Base-by-base conservation (phyloP, 1,140 invertebrate genomes). In the Dreissena polymorpha region DNA sequence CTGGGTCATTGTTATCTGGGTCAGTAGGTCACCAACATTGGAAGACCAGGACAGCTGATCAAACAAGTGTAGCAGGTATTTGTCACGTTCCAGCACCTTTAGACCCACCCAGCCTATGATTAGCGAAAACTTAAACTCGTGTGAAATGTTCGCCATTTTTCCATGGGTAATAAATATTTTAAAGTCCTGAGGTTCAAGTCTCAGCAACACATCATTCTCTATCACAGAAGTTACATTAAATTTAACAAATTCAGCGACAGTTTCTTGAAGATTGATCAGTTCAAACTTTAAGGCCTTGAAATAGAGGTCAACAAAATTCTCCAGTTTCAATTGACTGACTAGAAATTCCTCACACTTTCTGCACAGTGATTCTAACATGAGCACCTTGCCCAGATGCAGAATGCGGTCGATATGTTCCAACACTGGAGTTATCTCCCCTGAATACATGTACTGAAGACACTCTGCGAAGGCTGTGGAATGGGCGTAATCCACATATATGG, bases 61-160 rank as follows among this genome's bases (percentile, higher is more conserved):
- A 39, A 82, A 72, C 23, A 82, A 68, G 49, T 74, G 68, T 63
- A 82, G 25, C 16, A 82, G 23, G 50, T 65, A 72, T 25, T 74
- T 73, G 57, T 82, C 79, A n/a, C 79, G 18, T n/a, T 68, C 69
- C 10, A 71, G 63, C 55, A 82, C 27, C 14, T 68, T 39, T 27
- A 50, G 39, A 14, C 79, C 79, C 53, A 82, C 71, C 79, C 79
- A 82, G 79, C 71, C 74, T 0, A 82, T 82, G 10, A 82, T 82
- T 0, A 82, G 51, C 21, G 79, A 72, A 57, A 82, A 82, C 21
- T 67, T 73, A 16, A 72, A 49, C 49, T 71, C 79, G 10, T 82
- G 71, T 29, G 50, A 49, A 21, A 82, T 12, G n/a, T 64, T 27
- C 18, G 14, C 18, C 57, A 82, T 82, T 21, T 73, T 74, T 12